Evolutionary conservation across 2,113 vertebrate species (phyloP).

Genomic region (Ctenomys sociabilis): DNA sequence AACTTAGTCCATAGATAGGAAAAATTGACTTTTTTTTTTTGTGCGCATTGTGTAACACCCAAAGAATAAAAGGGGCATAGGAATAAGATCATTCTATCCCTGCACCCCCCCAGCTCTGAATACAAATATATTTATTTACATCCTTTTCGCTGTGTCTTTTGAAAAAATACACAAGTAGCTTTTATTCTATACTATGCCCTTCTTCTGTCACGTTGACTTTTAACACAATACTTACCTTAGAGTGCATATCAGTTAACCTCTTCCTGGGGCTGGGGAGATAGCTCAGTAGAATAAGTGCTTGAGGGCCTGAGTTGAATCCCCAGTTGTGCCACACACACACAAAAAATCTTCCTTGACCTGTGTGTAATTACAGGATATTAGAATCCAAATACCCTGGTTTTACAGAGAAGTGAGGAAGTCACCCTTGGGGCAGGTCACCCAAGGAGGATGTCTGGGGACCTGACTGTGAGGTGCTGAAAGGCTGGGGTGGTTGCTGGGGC

Average conservation of each 20-base stretch:
- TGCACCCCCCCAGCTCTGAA: neutral
- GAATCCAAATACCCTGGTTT: neutral
- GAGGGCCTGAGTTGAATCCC: too few species aligned
- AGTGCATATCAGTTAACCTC: neutral
- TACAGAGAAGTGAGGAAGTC: neutral
- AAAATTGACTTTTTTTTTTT: neutral
- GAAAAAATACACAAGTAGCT: neutral
- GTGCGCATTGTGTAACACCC: neutral
- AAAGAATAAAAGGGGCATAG: neutral
- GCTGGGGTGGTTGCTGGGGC: neutral
- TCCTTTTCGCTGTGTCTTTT: neutral
- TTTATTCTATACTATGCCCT: neutral
- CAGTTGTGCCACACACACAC: too few species aligned
- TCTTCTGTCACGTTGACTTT: neutral
- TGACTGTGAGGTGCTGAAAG: neutral
- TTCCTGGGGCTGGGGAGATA: neutral
- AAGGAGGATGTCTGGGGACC: neutral
- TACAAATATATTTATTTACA: neutral
- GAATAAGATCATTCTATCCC: neutral
- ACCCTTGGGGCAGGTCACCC: neutral
- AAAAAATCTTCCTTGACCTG: neutral
- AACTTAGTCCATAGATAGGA: neutral
- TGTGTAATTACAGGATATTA: neutral
- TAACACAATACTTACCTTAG: slow-evolving; percentile 8
- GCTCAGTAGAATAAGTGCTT: too few species aligned